These are phyloP conservation scores for Phaenicophaeus curvirostris DNA, from an alignment of 2,797 vertebrate genomes.

Conservation along the genomic window DNA sequence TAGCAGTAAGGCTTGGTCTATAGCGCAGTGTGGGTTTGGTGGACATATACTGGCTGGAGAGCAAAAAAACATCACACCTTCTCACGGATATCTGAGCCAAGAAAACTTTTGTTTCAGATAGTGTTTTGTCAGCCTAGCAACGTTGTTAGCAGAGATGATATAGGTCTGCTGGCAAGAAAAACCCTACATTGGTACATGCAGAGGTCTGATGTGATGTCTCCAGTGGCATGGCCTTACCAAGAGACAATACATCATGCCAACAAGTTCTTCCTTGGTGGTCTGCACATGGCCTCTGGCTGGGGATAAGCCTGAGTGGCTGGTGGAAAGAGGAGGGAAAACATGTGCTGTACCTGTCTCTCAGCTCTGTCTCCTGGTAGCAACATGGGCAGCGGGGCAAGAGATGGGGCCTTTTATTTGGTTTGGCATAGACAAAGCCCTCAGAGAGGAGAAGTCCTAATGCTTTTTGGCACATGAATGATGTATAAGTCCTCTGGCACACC, in stretches of 20 bases:
- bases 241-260: background rate
- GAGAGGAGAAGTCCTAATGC: background rate
- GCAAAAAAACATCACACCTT: background rate
- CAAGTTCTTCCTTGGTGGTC: background rate
- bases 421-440: background rate
- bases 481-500: background rate
- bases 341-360: background rate
- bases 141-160: background rate
- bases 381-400: background rate
- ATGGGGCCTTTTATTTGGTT: background rate
- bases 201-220: background rate
- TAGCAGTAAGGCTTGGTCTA: background rate
- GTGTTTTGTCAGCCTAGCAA: constrained; percentile 47
- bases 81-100: background rate
- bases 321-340: background rate
- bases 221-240: background rate
- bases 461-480: background rate
- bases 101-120: constrained; percentile 1
- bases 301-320: background rate
- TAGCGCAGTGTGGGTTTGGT: background rate
- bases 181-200: background rate
- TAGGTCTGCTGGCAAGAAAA: background rate
- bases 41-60: constrained; percentile 12
- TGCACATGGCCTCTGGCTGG: background rate
- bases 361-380: background rate